Evolutionary conservation across 1,140 invertebrate genomes (phyloP).

Genomic region (Leguminivora glycinivorella): DNA sequence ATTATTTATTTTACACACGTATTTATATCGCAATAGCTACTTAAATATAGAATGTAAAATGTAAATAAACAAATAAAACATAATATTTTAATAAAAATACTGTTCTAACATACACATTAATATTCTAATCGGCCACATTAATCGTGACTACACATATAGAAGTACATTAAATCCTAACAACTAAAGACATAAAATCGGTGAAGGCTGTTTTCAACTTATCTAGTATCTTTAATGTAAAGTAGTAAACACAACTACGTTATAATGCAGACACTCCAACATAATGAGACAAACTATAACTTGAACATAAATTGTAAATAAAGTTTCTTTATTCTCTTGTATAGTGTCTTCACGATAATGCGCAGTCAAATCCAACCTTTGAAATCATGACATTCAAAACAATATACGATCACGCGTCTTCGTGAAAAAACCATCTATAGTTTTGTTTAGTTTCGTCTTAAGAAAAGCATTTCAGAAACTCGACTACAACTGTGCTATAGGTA

Average conservation of each 20-base stretch:
- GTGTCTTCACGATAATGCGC: too few relatives aligned
- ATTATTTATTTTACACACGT: constrained; percentile 2
- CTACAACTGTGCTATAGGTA: too few relatives aligned
- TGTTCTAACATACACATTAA: constrained; percentile 3
- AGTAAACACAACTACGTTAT: constrained; percentile 4
- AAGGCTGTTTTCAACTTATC: constrained; percentile 45
- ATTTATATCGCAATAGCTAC: background rate
- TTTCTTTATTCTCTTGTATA: too few relatives aligned
- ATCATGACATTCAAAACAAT: too few relatives aligned
- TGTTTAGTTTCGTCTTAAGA: too few relatives aligned
- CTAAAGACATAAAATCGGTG: constrained; percentile 49
- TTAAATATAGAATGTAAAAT: constrained; percentile 2
- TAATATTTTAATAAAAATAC: constrained; percentile 19
- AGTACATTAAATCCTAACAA: constrained; percentile 51
- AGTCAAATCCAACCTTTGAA: too few relatives aligned
- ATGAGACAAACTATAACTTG: too few relatives aligned
- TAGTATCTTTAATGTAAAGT: constrained; percentile 1
- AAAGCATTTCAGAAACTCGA: too few relatives aligned
- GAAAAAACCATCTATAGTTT: too few relatives aligned
- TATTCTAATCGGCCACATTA: constrained; percentile 49
- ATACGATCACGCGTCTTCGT: too few relatives aligned
- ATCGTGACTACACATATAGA: constrained; percentile 45
- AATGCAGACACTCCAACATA: background rate
- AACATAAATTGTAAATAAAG: too few relatives aligned
- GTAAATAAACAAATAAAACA: constrained; percentile 26